A percentile compares a stretch with the other conserved stretches of the same genome.
These are phyloP conservation scores for Myopa testacea DNA, from an alignment of 2,888 invertebrate species.

Conservation along the genomic window DNA sequence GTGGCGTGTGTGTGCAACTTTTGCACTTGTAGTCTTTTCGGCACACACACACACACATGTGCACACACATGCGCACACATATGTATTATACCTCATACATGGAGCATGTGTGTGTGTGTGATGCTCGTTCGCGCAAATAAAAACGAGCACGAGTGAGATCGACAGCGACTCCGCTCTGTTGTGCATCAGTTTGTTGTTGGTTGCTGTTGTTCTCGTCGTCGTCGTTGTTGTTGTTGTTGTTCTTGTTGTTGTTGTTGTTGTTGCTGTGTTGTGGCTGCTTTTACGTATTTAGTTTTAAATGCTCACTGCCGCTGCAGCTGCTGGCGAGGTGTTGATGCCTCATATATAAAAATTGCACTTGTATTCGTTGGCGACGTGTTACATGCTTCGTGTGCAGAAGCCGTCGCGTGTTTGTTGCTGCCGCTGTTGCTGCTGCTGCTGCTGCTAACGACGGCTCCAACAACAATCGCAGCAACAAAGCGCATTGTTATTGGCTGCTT, in stretches of 20 bases:
- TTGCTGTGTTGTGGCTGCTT: not conserved
- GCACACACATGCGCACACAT: constrained; percentile 7
- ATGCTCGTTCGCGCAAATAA: not conserved
- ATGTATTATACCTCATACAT: not conserved
- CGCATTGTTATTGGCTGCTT: constrained; percentile 1
- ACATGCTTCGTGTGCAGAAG: not conserved
- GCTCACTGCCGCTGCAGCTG: not conserved
- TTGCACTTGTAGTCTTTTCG: not conserved
- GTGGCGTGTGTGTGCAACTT: constrained; percentile 2
- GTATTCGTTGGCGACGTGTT: too few relatives aligned
- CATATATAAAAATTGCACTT: not conserved
- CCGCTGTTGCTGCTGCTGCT: not conserved
- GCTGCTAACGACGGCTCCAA: not conserved
- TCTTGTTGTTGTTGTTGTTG: constrained; percentile 8
- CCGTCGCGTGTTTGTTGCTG: not conserved
- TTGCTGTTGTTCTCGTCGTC: constrained; percentile 4
- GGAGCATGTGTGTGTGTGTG: not conserved
- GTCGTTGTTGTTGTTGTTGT: constrained; percentile 5
- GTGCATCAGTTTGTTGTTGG: not conserved
- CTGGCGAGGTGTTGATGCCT: constrained; percentile 16
- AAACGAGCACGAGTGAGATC: constrained; percentile 26
- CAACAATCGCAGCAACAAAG: not conserved
- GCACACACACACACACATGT: constrained; percentile 14
- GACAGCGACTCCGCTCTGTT: not conserved
- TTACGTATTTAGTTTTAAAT: constrained; percentile 33